A percentile compares a stretch with the other conserved stretches of the same genome.
Evolutionary conservation across 2,797 vertebrate genomes (phyloP).

Genomic region (Alfaro cultratus): DNA sequence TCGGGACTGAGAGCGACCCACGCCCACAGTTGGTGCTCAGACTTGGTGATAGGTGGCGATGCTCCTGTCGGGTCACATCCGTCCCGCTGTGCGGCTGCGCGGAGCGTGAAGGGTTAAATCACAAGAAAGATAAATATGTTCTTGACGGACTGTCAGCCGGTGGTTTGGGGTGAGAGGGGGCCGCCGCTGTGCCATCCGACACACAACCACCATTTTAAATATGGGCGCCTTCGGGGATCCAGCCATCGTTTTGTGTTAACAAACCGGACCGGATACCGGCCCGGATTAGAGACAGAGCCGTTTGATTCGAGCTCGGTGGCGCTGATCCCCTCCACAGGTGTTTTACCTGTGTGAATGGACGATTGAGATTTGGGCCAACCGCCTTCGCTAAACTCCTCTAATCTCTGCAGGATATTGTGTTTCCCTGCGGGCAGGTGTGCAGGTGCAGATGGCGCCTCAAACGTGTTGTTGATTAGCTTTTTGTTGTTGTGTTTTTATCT

Average conservation of each 20-base stretch:
- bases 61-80: conserved; percentile 26
- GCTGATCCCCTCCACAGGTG: conserved; percentile 73
- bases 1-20: conserved; percentile 63
- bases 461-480: conserved; percentile 45
- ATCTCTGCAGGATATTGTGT: conserved; percentile 65
- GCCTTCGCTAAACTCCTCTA: conserved; percentile 54
- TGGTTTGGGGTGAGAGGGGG: conserved; percentile 39
- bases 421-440: conserved; percentile 58
- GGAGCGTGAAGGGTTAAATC: conserved; percentile 33
- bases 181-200: conserved; percentile 58
- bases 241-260: conserved; percentile 45
- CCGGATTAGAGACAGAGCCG: conserved; percentile 47
- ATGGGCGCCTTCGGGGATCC: conserved; percentile 66
- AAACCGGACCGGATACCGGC: conserved; percentile 52
- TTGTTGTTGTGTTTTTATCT: conserved; percentile 8
- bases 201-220: conserved; percentile 82
- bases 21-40: conserved; percentile 59
- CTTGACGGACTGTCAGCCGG: conserved; percentile 53
- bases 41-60: conserved; percentile 33
- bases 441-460: conserved; percentile 67
- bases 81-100: conserved; percentile 24
- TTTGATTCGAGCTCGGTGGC: conserved; percentile 51
- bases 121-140: conserved; percentile 44
- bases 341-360: conserved; percentile 69
- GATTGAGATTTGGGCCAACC: conserved; percentile 49